Conservation (phyloP, 2,797 vertebrate species). For the Fistularia commersonii region DNA sequence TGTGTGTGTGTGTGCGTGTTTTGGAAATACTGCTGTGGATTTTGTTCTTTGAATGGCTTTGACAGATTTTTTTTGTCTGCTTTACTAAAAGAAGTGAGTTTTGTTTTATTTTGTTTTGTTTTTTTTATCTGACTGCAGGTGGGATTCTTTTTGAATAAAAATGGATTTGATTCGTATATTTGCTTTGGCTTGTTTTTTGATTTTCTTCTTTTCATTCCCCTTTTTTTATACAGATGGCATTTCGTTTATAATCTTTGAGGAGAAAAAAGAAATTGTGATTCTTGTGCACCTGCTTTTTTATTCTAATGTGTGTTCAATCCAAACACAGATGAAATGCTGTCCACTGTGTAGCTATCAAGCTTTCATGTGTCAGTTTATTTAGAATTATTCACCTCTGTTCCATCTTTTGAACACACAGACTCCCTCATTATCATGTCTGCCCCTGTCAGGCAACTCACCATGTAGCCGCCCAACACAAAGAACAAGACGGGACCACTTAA, state of each 20-base stretch:
- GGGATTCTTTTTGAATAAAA: constrained; percentile 31
- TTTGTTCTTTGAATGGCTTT: no score
- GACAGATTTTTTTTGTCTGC: constrained; percentile 28
- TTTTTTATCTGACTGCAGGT: no score
- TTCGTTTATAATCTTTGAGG: constrained; percentile 22
- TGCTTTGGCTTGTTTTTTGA: neutral
- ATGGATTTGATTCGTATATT: constrained; percentile 43
- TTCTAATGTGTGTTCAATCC: constrained; percentile 21
- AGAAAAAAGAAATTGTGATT: constrained; percentile 14
- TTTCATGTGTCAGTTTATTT: constrained; percentile 56
- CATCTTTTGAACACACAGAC: constrained; percentile 43
- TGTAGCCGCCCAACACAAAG: constrained; percentile 30
- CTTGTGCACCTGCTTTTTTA: neutral
- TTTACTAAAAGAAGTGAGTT: constrained; percentile 39
- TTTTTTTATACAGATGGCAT: neutral
- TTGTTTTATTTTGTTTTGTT: no score
- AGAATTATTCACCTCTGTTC: constrained; percentile 34
- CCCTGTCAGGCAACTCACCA: constrained; percentile 46
- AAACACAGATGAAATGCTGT: constrained; percentile 35
- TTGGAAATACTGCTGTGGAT: no score
- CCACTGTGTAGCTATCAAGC: constrained; percentile 32
- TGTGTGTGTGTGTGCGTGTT: no score
- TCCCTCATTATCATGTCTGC: constrained; percentile 60
- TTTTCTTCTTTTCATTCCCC: no score
- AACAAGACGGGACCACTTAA: constrained; percentile 40